Base-by-base conservation (phyloP, 2,888 invertebrate species). In the Suillia variegata region DNA sequence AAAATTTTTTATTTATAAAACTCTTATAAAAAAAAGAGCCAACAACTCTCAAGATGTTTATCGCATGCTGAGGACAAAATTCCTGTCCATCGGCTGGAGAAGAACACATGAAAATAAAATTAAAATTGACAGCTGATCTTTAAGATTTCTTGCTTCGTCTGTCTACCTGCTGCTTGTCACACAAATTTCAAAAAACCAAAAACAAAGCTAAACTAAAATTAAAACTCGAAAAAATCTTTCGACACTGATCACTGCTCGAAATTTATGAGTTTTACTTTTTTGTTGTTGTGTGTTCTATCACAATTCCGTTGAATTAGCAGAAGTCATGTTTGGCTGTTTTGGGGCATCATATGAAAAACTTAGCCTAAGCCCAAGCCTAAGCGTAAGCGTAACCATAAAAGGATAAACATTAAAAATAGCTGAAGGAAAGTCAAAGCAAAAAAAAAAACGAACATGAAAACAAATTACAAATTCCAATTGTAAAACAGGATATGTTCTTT, bases 41-140 rank as follows among this genome's bases (percentile, higher is more conserved):
- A n/a, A n/a, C n/a, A n/a, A n/a, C n/a, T n/a, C n/a, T n/a, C n/a
- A n/a, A n/a, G n/a, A n/a, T n/a, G n/a, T n/a, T n/a, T n/a, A n/a
- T n/a, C n/a, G n/a, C n/a, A n/a, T n/a, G n/a, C n/a, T n/a, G n/a
- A n/a, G n/a, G n/a, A n/a, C n/a, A n/a, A n/a, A n/a, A n/a, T n/a
- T n/a, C n/a, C n/a, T n/a, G n/a, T n/a, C n/a, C 31, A 8, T 31
- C 31, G 31, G 31, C n/a, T n/a, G n/a, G n/a, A n/a, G n/a, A n/a
- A 59, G 34, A 59, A 58, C 60, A 54, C 31, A 51, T 20, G 20
- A 49, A 56, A 33, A 13, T 12, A 54, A 57, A 50, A 57, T 49
- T 70, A 65, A 70, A 67, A 68, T 65, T 69, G 70, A 70, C 70
- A 70, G 70, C 70, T 70, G 70, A 70, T 67, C 62, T 66, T 70